Base-by-base conservation (phyloP, 1,140 invertebrate species). In the Andrena cerasifolii region DNA sequence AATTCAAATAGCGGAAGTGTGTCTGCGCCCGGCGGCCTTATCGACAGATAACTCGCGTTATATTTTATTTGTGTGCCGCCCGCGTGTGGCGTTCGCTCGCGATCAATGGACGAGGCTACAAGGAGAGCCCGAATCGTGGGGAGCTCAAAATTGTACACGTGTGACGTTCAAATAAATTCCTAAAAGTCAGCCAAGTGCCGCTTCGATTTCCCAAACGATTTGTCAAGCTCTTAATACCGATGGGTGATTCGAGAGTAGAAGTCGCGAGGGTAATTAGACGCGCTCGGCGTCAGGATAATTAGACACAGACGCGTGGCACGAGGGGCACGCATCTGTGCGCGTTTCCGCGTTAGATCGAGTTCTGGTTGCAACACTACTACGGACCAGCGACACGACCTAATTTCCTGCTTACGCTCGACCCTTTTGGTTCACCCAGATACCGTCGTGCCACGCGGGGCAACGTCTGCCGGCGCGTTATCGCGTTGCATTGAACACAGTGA, bases 361-460 rank as follows among this genome's bases (percentile, higher is more conserved):
- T 53, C 47, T 5, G n/a, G 53, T 83, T 72, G 66, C 74, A 83
- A 84, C 77, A 82, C 58, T 21, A 51, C 45, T 31, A 18, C 36
- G 68, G 53, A 66, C 33, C 40, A 58, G 28, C 58, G 61, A n/a
- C 59, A 62, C 43, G 70, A 63, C 80, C 80, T 56, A 83, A 78
- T 85, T 85, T 78, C 28, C 47, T 63, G 63, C 40, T 58, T 53
- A 51, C 21, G 62, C 5, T 26, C 59, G 67, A 76, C 76, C 72
- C 72, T 79, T 79, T 79, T 74, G 26, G 47, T 51, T 71, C 53
- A 31, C 33, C 18, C 47, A 83, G 71, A 84, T 83, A 84, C 26
- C 47, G 6, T 24, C 16, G 28, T 43, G 26, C 26, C 24, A 24
- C 31, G 75, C 31, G 40, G 45, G 58, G 79, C 54, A 28, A 21